phyloP scores from a whole-genome alignment of 2,113 vertebrate species.

The Prinia subflava region DNA sequence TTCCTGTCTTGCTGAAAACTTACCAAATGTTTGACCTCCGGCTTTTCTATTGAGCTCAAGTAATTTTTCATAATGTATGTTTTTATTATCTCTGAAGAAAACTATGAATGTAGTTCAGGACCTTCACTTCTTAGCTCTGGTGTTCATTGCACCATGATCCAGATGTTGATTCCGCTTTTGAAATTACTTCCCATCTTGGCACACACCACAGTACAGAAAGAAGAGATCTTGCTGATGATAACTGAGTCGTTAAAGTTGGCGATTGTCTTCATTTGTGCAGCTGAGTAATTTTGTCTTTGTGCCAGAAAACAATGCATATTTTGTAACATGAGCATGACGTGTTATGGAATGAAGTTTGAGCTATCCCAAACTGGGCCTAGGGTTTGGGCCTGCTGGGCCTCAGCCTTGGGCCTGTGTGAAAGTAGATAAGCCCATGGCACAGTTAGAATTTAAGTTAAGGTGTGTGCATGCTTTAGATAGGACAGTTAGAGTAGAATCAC shows the following conservation, averaged over 20 bases:
- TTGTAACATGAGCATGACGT: too few species aligned
- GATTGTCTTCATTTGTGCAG: constrained; percentile 1
- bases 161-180: constrained; percentile 40
- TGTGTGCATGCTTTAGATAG: too few species aligned
- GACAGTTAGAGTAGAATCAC: too few species aligned
- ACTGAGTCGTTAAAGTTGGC: background rate
- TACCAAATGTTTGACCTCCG: background rate
- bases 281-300: background rate
- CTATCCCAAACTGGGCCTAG: too few species aligned
- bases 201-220: background rate
- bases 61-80: background rate
- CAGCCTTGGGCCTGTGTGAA: too few species aligned
- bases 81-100: constrained; percentile 21
- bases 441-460: too few species aligned
- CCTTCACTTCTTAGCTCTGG: background rate
- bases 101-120: background rate
- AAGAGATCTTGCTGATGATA: background rate
- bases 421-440: too few species aligned
- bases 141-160: constrained; percentile 13
- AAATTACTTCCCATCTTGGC: constrained; percentile 13
- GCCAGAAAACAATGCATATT: background rate
- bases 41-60: constrained; percentile 8
- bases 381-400: too few species aligned
- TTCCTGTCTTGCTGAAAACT: background rate
- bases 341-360: too few species aligned